A percentile compares a stretch with the other conserved stretches of the same genome.
phyloP scores from a whole-genome alignment of 2,797 vertebrate species.

The Ispidina picta region DNA sequence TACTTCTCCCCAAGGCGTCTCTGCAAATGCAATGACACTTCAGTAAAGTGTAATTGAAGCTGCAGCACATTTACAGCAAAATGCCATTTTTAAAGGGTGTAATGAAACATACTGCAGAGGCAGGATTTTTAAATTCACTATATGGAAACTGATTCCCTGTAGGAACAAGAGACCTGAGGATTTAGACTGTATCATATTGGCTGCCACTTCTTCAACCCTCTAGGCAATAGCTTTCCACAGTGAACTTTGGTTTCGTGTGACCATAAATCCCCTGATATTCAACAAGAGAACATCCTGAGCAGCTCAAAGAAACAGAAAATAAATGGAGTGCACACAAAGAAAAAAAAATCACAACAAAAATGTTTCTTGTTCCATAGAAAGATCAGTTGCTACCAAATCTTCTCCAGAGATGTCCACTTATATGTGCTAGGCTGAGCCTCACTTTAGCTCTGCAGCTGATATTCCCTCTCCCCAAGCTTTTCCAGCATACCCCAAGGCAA shows the following conservation, averaged over 20 bases:
- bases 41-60: slow-evolving; percentile 41
- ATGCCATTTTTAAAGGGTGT: slow-evolving; percentile 38
- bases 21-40: slow-evolving; percentile 28
- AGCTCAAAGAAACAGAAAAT: neutral
- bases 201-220: neutral
- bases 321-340: neutral
- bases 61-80: slow-evolving; percentile 26
- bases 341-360: neutral
- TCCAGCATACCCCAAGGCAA: neutral
- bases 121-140: slow-evolving; percentile 23
- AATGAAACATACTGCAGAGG: slow-evolving; percentile 9
- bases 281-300: neutral
- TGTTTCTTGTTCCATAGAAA: neutral
- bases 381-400: neutral
- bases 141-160: slow-evolving; percentile 12
- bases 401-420: neutral
- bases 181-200: slow-evolving; percentile 10
- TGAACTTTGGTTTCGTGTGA: neutral
- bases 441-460: neutral
- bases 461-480: neutral
- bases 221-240: neutral
- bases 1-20: neutral
- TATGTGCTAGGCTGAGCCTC: neutral
- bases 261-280: neutral
- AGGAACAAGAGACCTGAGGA: slow-evolving; percentile 14